A percentile compares a stretch with the other conserved stretches of the same genome.
phyloP scores from a whole-genome alignment of 1,140 invertebrate genomes.

The Delia radicum region DNA sequence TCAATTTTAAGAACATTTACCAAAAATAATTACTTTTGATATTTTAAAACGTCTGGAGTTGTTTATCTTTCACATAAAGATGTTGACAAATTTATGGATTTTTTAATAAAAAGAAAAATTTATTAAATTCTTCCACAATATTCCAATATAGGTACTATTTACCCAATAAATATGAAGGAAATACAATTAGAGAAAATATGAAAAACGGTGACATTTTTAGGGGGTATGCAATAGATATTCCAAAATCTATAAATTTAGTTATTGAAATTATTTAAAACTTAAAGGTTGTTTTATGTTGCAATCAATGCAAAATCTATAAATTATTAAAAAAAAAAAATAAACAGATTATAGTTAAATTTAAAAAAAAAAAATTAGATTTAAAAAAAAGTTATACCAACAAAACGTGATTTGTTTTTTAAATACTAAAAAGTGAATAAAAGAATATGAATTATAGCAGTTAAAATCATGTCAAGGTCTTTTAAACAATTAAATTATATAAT shows the following conservation, averaged over 20 bases:
- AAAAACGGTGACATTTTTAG: not conserved
- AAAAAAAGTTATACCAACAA: too few species aligned
- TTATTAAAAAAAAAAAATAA: not conserved
- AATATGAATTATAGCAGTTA: too few species aligned
- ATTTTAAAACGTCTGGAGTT: not conserved
- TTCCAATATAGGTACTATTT: not conserved
- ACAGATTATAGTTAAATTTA: not conserved
- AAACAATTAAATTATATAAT: too few species aligned
- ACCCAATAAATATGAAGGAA: not conserved
- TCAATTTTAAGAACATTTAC: too few species aligned
- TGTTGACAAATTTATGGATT: slow-evolving; percentile 10
- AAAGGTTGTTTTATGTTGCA: not conserved
- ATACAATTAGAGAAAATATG: not conserved
- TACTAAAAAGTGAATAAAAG: too few species aligned
- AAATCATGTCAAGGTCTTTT: too few species aligned
- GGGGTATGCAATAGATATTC: not conserved
- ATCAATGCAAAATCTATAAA: not conserved
- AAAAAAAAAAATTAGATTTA: not conserved
- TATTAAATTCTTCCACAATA: too few species aligned
- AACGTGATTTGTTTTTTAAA: too few species aligned
- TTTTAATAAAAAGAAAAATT: too few species aligned
- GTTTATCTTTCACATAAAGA: not conserved
- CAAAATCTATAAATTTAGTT: not conserved
- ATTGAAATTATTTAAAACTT: not conserved
- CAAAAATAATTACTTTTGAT: too few species aligned